These are phyloP conservation scores for Crocallis elinguaria DNA, from an alignment of 2,888 invertebrate species.

Conservation along the genomic window DNA sequence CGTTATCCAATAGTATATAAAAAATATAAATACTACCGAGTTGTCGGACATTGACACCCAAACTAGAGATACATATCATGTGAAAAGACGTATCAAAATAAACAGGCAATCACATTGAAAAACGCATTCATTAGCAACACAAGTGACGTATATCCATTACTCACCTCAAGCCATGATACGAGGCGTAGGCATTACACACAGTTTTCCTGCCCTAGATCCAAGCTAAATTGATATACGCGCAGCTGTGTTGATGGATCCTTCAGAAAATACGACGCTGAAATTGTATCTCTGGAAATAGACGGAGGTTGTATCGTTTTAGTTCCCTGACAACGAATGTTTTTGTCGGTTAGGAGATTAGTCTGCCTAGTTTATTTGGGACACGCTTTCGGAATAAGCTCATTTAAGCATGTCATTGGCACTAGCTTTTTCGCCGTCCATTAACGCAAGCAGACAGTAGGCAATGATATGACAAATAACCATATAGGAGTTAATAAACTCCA, in stretches of 20 bases:
- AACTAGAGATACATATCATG: too few species aligned
- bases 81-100: neutral
- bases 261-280: conserved; percentile 11
- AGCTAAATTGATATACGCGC: conserved; percentile 19
- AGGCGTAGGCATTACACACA: conserved; percentile 16
- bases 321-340: too few species aligned
- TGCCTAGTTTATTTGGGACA: too few species aligned
- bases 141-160: conserved; percentile 26
- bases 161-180: conserved; percentile 19
- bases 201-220: conserved; percentile 16
- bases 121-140: conserved; percentile 19
- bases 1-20: too few species aligned
- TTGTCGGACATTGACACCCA: too few species aligned
- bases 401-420: too few species aligned
- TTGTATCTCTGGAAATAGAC: neutral
- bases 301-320: neutral
- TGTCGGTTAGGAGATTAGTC: neutral
- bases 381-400: too few species aligned
- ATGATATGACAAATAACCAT: too few species aligned
- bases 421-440: too few species aligned
- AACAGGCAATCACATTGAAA: neutral
- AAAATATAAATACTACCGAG: too few species aligned
- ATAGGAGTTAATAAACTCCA: too few species aligned
- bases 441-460: too few species aligned
- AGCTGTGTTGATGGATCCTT: conserved; percentile 22